These are phyloP conservation scores for Stenurella melanura DNA, from an alignment of 2,888 invertebrate species.

Conservation along the genomic window DNA sequence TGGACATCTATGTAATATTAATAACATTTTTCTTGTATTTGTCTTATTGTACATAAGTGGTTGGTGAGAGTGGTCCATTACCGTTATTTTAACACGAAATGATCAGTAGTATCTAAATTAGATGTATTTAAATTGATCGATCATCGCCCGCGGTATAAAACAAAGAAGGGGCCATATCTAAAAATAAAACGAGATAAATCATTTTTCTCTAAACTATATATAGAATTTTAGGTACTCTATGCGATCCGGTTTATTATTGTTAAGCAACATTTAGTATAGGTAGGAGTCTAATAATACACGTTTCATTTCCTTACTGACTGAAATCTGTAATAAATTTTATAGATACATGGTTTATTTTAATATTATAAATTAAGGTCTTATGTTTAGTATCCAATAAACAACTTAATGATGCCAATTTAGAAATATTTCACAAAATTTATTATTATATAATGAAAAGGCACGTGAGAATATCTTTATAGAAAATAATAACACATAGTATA, in stretches of 20 bases:
- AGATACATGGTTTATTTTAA: constrained; percentile 29
- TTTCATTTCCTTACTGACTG: constrained; percentile 18
- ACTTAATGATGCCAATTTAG: constrained; percentile 17
- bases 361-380: constrained; percentile 20
- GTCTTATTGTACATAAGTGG: no score
- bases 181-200: constrained; percentile 29
- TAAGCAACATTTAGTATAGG: constrained; percentile 29
- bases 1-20: no score
- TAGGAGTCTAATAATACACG: constrained; percentile 33
- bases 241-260: constrained; percentile 25
- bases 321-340: constrained; percentile 31
- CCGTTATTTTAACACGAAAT: background rate
- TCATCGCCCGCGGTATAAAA: constrained; percentile 22
- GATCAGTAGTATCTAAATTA: background rate
- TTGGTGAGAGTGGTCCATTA: no score
- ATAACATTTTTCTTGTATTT: no score
- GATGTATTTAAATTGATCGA: constrained; percentile 15
- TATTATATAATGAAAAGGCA: constrained; percentile 2
- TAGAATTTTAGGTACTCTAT: constrained; percentile 19
- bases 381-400: constrained; percentile 31
- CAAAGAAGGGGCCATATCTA: constrained; percentile 3
- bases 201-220: constrained; percentile 13
- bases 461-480: background rate
- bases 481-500: background rate
- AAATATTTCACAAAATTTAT: constrained; percentile 3